Base-by-base conservation (phyloP, 2,888 invertebrate species). In the Conus canariensis region DNA sequence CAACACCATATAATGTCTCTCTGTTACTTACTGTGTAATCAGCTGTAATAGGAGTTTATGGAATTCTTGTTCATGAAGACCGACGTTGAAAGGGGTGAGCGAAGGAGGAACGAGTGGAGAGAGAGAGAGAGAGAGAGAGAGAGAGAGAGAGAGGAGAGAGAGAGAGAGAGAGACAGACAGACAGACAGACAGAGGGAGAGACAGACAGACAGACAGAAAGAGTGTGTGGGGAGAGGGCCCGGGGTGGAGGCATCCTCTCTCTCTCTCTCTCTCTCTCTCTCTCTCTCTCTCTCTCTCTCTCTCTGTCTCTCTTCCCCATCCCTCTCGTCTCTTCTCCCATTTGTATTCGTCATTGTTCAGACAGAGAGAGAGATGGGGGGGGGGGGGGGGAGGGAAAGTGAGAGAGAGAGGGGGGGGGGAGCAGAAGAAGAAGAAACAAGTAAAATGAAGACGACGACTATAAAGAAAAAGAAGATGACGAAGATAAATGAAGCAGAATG, bases 221-320 rank as follows among this genome's bases (percentile, higher is more conserved):
- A 45, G 45, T 45, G 45, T 45, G 45, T 45, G 45, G 45, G 45
- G 45, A 45, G 45, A 16, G 16, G 64, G 64, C 14, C 10, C 10
- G 64, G 64, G 64, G 16, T 16, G 16, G 64, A 64, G 64, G 16
- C 64, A 64, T 70, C n/a, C n/a, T 3, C 70, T n/a, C 70, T 70
- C 70, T 70, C 70, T 70, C 70, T 70, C 70, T 70, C 70, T 70
- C 70, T 70, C n/a, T 70, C 70, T 70, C 70, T 70, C 70, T 70
- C n/a, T n/a, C 19, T n/a, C 70, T 70, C 70, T 70, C 70, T 70
- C 70, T 70, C 70, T n/a, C 70, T 70, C 70, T n/a, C 70, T 70
- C 70, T n/a, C 70, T 70, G 22, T n/a, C 70, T n/a, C 70, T 70
- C 70, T n/a, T n/a, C n/a, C 45, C 45, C 45, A 45, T 45, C 45